Base-by-base conservation (phyloP, 1,140 invertebrate genomes). In the Sarcophaga bullata region DNA sequence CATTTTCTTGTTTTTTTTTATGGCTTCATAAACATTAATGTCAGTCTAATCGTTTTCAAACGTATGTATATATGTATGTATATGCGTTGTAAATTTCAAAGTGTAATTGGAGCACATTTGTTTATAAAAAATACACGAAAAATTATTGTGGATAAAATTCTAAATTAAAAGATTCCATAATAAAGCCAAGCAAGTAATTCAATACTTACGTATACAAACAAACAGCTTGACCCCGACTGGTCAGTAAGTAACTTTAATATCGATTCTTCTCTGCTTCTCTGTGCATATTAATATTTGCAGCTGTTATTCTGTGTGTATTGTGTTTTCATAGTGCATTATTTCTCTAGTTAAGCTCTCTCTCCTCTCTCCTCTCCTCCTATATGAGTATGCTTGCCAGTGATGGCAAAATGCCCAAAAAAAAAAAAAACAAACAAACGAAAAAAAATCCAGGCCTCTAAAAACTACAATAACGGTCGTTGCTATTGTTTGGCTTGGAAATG, bases 221-320 rank as follows among this genome's bases (percentile, higher is more conserved):
- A 37, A 37, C 25, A 37, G 4, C 25, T 52, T 78, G 75, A 78
- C 75, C 75, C 75, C 25, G 4, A 4, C 25, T 37, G 75, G 75
- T 78, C 75, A 78, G 49, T 78, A 78, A 78, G 49, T 78, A 78
- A 78, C 48, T 78, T 78, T 78, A 78, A 78, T 78, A 78, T 73
- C 10, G 17, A 73, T 73, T 73, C 19, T 9, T 52, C 13, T 52
- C 13, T 50, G 6, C 19, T 68, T 19, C 17, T 78, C 17, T 19
- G 19, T 50, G 75, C 49, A 78, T 78, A 78, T 78, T 78, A 49
- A 52, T 78, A 13, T 11, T 6, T 46, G 73, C 46, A 46, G 19
- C 25, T 13, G 15, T 73, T 78, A 3, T 78, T n/a, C 75, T 17
- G 47, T 17, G 49, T 50, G 7, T 17, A 6, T 25, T 37, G 47